phyloP scores from a whole-genome alignment of 2,113 vertebrate genomes.

The Thermophis baileyi region DNA sequence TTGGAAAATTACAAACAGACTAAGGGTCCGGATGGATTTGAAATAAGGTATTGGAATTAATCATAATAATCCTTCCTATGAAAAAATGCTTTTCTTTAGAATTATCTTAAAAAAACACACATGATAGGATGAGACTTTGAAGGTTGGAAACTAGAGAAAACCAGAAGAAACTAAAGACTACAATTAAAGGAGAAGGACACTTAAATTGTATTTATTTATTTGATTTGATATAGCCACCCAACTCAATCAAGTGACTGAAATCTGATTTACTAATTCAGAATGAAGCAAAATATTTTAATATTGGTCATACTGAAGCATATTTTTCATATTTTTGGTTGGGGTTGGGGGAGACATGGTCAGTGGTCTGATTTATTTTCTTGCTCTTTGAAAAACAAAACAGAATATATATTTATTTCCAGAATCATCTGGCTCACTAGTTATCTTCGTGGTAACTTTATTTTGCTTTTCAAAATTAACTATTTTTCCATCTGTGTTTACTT shows the following conservation, averaged over 20 bases:
- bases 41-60: background rate
- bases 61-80: background rate
- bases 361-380: background rate
- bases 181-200: background rate
- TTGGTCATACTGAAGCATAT: background rate
- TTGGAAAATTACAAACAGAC: background rate
- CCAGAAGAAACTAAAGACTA: background rate
- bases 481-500: constrained; percentile 38
- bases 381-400: background rate
- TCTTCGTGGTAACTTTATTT: constrained; percentile 2
- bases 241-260: background rate
- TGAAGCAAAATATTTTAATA: background rate
- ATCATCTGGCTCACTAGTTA: background rate
- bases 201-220: background rate
- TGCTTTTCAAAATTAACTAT: constrained; percentile 34
- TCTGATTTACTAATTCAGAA: background rate
- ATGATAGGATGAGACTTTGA: background rate
- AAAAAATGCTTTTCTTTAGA: background rate
- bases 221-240: background rate
- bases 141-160: background rate
- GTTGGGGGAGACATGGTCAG: background rate
- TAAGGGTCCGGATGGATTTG: background rate
- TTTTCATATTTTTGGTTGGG: background rate
- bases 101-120: background rate
- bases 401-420: background rate